Percentiles rank a stretch among this genome's conserved stretches.
Evolutionary conservation across 2,888 invertebrate genomes (phyloP).

Genomic region (Psylliodes chrysocephalus): DNA sequence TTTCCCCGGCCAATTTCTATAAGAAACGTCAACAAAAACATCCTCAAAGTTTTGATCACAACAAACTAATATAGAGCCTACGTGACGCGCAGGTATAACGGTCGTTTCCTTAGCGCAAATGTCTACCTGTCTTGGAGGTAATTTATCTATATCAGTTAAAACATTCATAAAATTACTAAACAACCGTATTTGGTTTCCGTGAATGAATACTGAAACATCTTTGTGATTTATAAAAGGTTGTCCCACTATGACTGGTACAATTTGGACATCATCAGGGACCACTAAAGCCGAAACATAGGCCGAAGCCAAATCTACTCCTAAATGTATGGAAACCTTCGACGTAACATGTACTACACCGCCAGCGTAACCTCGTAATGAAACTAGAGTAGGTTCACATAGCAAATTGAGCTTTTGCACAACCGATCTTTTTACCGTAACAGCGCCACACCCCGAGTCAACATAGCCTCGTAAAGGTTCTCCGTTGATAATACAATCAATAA

Average conservation of each 20-base stretch:
- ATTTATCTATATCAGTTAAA: background rate
- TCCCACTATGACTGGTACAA: conserved; percentile 41
- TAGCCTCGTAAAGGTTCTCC: conserved; percentile 38
- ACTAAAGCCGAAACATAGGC: conserved; percentile 25
- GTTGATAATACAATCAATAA: too few relatives aligned
- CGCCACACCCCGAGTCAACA: conserved; percentile 39
- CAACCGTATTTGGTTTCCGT: conserved; percentile 26
- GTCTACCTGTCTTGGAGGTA: conserved; percentile 15
- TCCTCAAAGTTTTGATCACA: conserved; percentile 4
- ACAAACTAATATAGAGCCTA: conserved; percentile 29
- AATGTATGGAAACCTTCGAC: background rate
- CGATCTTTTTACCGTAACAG: conserved; percentile 29
- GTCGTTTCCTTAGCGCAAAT: conserved; percentile 24
- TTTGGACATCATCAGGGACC: conserved; percentile 39
- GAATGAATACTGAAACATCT: conserved; percentile 32
- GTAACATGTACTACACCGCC: background rate
- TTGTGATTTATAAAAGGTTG: conserved; percentile 27
- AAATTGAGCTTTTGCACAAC: background rate
- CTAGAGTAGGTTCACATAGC: background rate
- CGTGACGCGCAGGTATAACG: conserved; percentile 30
- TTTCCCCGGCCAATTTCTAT: conserved; percentile 19
- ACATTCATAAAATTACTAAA: background rate
- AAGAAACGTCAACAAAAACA: conserved; percentile 32
- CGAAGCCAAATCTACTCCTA: background rate
- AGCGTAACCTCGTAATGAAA: background rate